phyloP scores from a whole-genome alignment of 2,797 vertebrate genomes.

The Mergus octosetaceus region DNA sequence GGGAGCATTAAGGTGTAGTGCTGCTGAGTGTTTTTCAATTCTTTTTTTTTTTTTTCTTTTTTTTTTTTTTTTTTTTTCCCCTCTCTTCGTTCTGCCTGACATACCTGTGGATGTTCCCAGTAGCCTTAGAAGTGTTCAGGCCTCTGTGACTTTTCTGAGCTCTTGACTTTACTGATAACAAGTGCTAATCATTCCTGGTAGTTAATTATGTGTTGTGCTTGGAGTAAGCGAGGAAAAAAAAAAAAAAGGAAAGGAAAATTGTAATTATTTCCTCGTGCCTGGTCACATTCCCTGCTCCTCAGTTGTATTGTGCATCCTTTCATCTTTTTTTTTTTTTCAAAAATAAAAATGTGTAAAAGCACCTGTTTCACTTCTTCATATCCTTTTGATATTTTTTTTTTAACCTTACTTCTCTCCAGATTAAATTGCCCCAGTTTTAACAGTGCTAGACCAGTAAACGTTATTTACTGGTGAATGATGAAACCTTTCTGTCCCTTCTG shows the following conservation, averaged over 20 bases:
- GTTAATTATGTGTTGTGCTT: background rate
- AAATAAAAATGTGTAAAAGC: background rate
- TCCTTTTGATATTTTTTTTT: background rate
- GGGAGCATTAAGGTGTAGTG: background rate
- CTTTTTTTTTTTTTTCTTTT: rapidly evolving
- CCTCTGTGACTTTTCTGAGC: background rate
- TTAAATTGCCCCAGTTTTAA: background rate
- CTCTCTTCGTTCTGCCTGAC: background rate
- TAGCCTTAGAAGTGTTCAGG: background rate
- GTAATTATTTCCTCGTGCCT: background rate
- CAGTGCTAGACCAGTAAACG: background rate
- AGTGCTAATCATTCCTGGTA: background rate
- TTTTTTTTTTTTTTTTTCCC: background rate
- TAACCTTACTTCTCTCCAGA: background rate
- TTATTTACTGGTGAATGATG: background rate
- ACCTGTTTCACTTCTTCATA: background rate
- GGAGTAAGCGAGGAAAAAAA: background rate
- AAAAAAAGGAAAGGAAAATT: background rate
- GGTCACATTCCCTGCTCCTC: background rate
- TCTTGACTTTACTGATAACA: background rate
- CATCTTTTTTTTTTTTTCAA: background rate
- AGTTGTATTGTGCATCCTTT: background rate
- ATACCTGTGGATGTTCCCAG: background rate
- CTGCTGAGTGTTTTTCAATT: background rate
- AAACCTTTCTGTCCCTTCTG: background rate